Conservation (phyloP, 2,888 invertebrate genomes). For the Smittia sp. region DNA sequence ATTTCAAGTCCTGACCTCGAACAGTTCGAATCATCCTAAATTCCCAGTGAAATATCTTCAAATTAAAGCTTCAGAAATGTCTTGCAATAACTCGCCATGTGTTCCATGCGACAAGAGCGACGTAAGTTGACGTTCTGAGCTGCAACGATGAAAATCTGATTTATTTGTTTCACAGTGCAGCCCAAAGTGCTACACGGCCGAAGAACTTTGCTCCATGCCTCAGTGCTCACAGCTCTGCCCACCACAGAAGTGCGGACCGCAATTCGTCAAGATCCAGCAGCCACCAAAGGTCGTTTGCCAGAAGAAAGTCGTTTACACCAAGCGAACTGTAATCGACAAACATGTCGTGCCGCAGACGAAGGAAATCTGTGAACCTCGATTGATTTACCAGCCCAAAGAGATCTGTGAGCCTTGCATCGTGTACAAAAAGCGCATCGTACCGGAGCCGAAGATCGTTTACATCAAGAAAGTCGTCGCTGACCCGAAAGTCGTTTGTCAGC, state of each 20-base stretch:
- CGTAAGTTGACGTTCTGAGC: background rate
- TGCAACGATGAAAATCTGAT: background rate
- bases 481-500: constrained; percentile 50
- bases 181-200: constrained; percentile 49
- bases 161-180: constrained; percentile 45
- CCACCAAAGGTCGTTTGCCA: constrained; percentile 50
- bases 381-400: constrained; percentile 50
- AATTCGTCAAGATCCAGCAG: constrained; percentile 50
- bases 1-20: too few species aligned
- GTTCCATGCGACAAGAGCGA: background rate
- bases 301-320: constrained; percentile 49
- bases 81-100: background rate
- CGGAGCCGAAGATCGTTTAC: constrained; percentile 49
- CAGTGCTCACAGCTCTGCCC: constrained; percentile 50
- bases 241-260: constrained; percentile 47
- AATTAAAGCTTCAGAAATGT: too few species aligned
- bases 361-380: constrained; percentile 49
- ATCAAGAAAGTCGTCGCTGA: constrained; percentile 50
- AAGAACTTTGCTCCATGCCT: constrained; percentile 49
- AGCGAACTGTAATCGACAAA: constrained; percentile 45
- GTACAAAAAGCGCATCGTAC: constrained; percentile 41
- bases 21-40: too few species aligned
- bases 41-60: too few species aligned
- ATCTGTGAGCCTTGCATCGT: constrained; percentile 50
- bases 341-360: constrained; percentile 47